phyloP scores from a whole-genome alignment of 1,140 invertebrate species.

The Olivierus martensii region DNA sequence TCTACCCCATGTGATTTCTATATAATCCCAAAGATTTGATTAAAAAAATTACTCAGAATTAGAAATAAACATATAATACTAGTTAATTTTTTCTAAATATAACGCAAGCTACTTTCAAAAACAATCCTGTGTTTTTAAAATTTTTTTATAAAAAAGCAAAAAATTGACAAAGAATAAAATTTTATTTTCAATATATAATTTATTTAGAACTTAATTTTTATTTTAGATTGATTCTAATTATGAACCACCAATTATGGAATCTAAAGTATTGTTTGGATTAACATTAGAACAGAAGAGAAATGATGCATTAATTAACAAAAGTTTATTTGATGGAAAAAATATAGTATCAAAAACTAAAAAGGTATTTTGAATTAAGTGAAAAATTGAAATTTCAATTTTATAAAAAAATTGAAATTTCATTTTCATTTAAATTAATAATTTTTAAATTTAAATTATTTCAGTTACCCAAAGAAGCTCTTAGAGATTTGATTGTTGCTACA shows the following conservation, averaged over 20 bases:
- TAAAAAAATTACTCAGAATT: too few relatives aligned
- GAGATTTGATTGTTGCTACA: conserved; percentile 89
- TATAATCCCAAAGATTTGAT: too few relatives aligned
- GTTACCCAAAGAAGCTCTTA: conserved; percentile 55
- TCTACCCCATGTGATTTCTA: too few relatives aligned
- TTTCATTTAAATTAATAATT: background rate
- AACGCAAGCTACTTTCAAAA: too few relatives aligned
- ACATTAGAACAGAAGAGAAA: conserved; percentile 86
- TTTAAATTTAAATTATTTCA: conserved; percentile 20
- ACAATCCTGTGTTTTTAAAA: too few relatives aligned
- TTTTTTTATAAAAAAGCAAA: too few relatives aligned
- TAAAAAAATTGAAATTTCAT: background rate
- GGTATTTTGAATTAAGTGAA: conserved; percentile 21
- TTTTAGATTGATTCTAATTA: conserved; percentile 75
- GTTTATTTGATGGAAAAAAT: conserved; percentile 57
- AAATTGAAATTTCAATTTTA: background rate
- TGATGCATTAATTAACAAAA: conserved; percentile 63
- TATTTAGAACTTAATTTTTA: background rate
- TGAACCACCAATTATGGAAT: conserved; percentile 62
- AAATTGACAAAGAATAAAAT: too few relatives aligned
- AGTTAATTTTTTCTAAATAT: too few relatives aligned
- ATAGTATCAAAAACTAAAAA: conserved; percentile 58
- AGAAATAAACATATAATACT: too few relatives aligned
- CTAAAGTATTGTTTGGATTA: conserved; percentile 78
- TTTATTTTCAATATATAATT: too few relatives aligned